Evolutionary conservation across 2,797 vertebrate species (phyloP), one percentile per base, ranked within the genome.

Genomic region (Hipposideros larvatus): DNA sequence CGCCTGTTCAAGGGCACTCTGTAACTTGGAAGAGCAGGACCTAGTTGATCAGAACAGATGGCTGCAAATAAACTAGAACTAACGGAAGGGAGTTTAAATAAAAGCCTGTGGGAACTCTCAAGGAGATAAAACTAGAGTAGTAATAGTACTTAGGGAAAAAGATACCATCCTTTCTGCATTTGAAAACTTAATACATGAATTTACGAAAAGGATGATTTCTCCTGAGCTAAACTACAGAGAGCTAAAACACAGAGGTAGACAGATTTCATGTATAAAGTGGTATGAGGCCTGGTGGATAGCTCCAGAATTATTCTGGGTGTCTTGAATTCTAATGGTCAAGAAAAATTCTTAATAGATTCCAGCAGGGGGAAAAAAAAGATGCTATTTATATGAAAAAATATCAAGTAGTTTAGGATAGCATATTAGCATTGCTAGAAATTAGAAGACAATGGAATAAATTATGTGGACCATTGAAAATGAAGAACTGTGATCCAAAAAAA

Each of bases 101-200:
- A 84, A 95, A 84, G 68, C 65, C 51, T 24, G 13, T 57, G 75
- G 19, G 63, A 80, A 79, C 63, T 74, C 65, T 91, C 48, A 61
- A 79, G 31, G 53, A 89, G 87, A 43, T 48, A 87, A 88, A 92
- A 86, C 66, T 57, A 34, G 53, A 74, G 37, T 41, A 83, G 53
- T 93, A 37, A 87, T 91, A 85, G 48, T 79, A 48, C 53, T 80
- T 80, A 55, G 59, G 79, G 53, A 89, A 55, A 37, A 75, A 73
- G 87, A 51, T 71, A 75, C 16, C 28, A 57, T 34, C 24, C 19
- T 88, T 66, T 95, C 51, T 91, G 43, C 26, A n/a, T 80, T 75
- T 88, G 71, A 85, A 85, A 91, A 61, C 53, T 83, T 70, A 63
- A 53, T 70, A 87, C 37, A 57, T 77, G 70, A 77, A 83, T 43